Conservation (phyloP, 2,797 vertebrate genomes). For the Pseudomugil gertrudae region DNA sequence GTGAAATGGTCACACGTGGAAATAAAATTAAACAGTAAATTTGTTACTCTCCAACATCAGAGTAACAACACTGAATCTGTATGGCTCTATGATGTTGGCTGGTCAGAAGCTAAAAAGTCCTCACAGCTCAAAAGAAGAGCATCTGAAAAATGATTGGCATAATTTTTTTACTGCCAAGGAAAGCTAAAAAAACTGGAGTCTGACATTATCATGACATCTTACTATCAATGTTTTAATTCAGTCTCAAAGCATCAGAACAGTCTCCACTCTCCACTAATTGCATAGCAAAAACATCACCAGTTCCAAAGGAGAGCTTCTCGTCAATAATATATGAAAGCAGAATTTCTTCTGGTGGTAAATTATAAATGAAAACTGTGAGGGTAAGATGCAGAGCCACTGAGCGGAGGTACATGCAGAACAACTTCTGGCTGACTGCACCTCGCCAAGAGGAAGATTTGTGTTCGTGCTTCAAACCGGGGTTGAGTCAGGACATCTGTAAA, state of each 20-base stretch:
- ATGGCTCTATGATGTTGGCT: too few relatives aligned
- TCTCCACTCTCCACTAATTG: constrained; percentile 31
- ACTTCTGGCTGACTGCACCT: constrained; percentile 46
- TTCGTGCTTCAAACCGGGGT: constrained; percentile 33
- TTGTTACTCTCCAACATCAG: too few relatives aligned
- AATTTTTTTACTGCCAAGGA: too few relatives aligned
- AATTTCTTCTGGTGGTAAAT: constrained; percentile 66
- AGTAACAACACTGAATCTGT: too few relatives aligned
- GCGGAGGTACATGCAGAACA: constrained; percentile 63
- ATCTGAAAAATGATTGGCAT: too few relatives aligned
- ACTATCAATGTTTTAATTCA: background rate
- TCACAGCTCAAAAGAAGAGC: too few relatives aligned
- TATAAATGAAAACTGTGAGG: constrained; percentile 63
- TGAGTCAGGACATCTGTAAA: constrained; percentile 59
- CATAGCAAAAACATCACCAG: constrained; percentile 27
- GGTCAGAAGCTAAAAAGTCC: too few relatives aligned
- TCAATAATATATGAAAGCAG: constrained; percentile 74
- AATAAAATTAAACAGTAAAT: background rate
- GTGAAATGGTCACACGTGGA: background rate
- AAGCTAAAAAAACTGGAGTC: too few relatives aligned
- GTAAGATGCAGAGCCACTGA: constrained; percentile 64
- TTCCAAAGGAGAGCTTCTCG: constrained; percentile 66
- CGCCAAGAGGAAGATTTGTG: constrained; percentile 53
- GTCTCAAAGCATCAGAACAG: constrained; percentile 11
- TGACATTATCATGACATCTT: too few relatives aligned